phyloP scores from a whole-genome alignment of 1,140 invertebrate species.

The Heliconius himera region DNA sequence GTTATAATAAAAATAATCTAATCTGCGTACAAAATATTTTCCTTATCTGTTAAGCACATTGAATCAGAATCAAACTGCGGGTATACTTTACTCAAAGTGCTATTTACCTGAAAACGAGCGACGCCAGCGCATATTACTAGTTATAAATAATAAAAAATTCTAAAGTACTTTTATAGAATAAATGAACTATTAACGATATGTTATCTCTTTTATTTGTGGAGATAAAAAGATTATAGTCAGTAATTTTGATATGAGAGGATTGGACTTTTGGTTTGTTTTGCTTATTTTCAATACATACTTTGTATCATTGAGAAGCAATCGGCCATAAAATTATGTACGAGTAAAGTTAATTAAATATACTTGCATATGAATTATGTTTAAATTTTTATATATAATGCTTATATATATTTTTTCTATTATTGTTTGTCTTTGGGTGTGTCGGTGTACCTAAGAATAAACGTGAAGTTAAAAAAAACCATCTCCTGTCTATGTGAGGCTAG shows the following conservation, averaged over 20 bases:
- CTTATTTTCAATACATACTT: not conserved
- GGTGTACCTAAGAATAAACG: no score
- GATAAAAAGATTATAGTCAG: constrained; percentile 31
- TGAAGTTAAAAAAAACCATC: no score
- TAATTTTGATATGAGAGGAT: constrained; percentile 20
- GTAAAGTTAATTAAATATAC: not conserved
- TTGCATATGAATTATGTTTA: not conserved
- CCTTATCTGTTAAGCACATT: no score
- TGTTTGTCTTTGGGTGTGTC: no score
- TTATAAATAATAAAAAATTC: not conserved
- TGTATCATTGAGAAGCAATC: constrained; percentile 10
- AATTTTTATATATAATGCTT: no score
- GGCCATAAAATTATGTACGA: not conserved
- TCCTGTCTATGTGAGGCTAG: no score
- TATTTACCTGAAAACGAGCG: not conserved
- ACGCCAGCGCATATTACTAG: not conserved
- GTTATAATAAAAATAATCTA: no score
- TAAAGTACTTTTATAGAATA: not conserved
- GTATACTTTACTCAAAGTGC: no score
- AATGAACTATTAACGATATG: constrained; percentile 10
- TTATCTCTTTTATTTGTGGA: constrained; percentile 16
- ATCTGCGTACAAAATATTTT: no score
- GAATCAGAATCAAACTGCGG: no score
- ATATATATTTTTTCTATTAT: no score
- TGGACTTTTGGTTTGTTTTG: not conserved